Base-by-base conservation (phyloP, 1,140 invertebrate species). In the Sarcophaga peregrina region DNA sequence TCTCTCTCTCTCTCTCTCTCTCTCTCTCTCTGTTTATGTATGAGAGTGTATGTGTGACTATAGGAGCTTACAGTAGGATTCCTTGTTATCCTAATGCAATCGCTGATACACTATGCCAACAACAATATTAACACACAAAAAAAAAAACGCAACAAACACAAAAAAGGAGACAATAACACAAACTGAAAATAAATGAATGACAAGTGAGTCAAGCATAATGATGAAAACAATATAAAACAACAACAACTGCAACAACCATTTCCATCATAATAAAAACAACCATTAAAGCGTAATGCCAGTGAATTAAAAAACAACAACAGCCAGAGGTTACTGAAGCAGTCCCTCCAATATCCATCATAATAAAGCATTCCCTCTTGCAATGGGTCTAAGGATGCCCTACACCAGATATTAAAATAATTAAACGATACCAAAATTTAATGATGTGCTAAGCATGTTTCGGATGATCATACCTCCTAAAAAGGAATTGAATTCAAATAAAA, bases 61-160 rank as follows among this genome's bases (percentile, higher is more conserved):
- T n/a, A n/a, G n/a, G n/a, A n/a, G n/a, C n/a, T n/a, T n/a, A 68
- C 17, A 68, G n/a, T 68, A 25, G 20, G 62, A 68, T 20, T 50
- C 48, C 75, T 78, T 78, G 75, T 78, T 78, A 78, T 78, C 75
- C 75, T 78, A 78, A 78, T 78, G 75, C 75, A 78, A 78, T 78
- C 75, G 50, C 75, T 78, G 47, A 78, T 52, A 50, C 2, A 78
- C 17, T 37, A 4, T 37, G 25, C 25, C 25, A 76, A 48, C 74
- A 7, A 46, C 46, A 48, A 48, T 25, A 25, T 7, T 10, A 25
- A 62, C 6, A n/a, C n/a, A n/a, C n/a, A n/a, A n/a, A n/a, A 9
- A 8, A 72, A 72, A 11, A 20, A 25, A 10, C 7, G 58, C 7
- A n/a, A n/a, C 17, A 62, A 13, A 17, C 15, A 54, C 20, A 37